Evolutionary conservation across 92 coral and sea anemone species (phyloP).

Genomic region (Parazoanthus swiftii): DNA sequence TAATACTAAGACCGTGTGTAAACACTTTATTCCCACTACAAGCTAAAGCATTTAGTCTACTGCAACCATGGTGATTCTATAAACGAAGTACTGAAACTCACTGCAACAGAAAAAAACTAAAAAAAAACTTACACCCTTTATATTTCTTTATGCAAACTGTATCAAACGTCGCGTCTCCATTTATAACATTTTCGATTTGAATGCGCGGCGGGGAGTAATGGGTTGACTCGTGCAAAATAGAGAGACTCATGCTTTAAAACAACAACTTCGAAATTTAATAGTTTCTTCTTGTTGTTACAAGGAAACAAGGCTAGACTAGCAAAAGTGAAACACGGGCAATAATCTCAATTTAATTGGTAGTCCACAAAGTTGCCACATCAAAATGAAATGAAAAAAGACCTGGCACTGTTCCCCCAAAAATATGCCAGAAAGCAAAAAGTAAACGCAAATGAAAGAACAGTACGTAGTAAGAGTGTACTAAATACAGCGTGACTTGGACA

Average conservation of each 20-base stretch:
- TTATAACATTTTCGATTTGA: not conserved
- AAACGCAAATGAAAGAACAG: not conserved
- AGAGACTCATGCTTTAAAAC: not conserved
- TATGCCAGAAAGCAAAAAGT: not conserved
- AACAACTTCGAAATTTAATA: not conserved
- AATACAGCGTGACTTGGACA: not conserved
- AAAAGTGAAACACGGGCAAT: not conserved
- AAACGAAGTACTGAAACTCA: not conserved
- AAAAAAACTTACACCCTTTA: not conserved
- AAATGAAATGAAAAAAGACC: not conserved
- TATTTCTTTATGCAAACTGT: no score
- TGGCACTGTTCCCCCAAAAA: not conserved
- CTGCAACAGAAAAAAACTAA: not conserved
- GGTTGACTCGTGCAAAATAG: no score
- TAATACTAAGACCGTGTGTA: no score
- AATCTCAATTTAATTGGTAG: not conserved
- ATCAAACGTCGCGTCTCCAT: not conserved
- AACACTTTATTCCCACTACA: no score
- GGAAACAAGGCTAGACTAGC: not conserved
- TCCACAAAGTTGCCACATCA: not conserved
- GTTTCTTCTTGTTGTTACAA: not conserved
- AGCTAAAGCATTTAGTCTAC: no score
- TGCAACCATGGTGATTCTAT: not conserved
- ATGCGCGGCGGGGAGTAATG: not conserved
- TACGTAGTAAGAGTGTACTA: not conserved